Percentiles rank a stretch among this genome's conserved stretches.
Conservation (phyloP, 2,113 vertebrate species). For the Cavia porcellus region DNA sequence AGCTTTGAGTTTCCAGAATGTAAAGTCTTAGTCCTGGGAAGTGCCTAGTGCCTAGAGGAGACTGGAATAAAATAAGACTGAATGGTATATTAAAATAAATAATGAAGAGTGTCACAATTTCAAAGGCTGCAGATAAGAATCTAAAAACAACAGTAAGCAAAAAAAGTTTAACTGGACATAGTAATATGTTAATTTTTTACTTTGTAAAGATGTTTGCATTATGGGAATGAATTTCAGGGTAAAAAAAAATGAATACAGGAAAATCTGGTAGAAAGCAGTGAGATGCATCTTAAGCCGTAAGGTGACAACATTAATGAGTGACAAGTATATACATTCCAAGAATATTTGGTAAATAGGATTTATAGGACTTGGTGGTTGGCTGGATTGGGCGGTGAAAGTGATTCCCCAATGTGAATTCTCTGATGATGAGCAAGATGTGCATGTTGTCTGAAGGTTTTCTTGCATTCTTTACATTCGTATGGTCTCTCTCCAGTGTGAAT, state of each 20-base stretch:
- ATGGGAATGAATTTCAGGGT: conserved; percentile 26
- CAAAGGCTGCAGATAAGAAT: conserved; percentile 17
- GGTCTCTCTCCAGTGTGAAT: conserved; percentile 83
- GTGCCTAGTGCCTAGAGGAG: conserved; percentile 34
- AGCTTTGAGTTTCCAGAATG: conserved; percentile 38
- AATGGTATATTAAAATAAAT: conserved; percentile 31
- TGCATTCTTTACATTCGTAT: conserved; percentile 81
- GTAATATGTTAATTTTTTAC: background rate
- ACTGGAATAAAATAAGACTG: conserved; percentile 60
- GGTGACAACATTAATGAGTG: background rate
- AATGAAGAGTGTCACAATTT: conserved; percentile 39
- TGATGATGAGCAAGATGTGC: conserved; percentile 82
- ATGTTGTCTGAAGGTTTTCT: conserved; percentile 81
- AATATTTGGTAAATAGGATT: conserved; percentile 5
- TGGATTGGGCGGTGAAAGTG: conserved; percentile 65
- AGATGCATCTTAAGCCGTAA: background rate
- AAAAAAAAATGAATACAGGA: conserved; percentile 37
- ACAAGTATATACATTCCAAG: conserved; percentile 28
- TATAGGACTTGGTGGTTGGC: conserved; percentile 69
- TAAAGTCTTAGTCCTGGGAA: conserved; percentile 24
- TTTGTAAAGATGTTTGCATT: conserved; percentile 11
- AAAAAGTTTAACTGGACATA: background rate
- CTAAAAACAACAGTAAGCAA: conserved; percentile 36
- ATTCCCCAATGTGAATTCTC: conserved; percentile 77
- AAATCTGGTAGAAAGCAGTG: background rate